Conservation (phyloP, 2,113 vertebrate genomes). For the Nettapus auritus region DNA sequence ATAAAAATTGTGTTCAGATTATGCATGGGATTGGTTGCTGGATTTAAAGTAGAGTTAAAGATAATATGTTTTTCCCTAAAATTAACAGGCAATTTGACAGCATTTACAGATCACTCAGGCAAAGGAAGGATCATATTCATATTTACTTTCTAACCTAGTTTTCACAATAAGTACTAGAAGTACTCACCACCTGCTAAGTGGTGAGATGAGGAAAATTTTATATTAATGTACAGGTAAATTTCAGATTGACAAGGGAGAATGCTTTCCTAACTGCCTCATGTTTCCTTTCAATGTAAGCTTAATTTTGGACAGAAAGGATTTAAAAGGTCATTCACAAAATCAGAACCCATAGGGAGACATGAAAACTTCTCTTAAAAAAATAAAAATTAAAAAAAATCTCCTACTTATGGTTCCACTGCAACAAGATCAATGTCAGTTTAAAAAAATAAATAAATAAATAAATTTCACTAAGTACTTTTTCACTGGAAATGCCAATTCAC, state of each 20-base stretch:
- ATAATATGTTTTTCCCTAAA: not conserved
- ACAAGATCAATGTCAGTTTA: not conserved
- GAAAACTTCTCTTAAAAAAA: not conserved
- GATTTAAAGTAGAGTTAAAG: conserved; percentile 41
- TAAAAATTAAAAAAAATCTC: not conserved
- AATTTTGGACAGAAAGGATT: conserved; percentile 10
- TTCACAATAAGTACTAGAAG: not conserved
- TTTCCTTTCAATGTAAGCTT: conserved; percentile 1
- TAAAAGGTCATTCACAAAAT: conserved; percentile 1
- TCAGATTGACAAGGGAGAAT: conserved; percentile 8
- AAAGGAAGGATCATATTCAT: conserved; percentile 40
- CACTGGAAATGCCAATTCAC: not conserved
- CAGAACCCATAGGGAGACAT: not conserved
- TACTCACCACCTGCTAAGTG: not conserved
- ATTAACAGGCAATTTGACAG: not conserved
- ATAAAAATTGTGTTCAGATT: conserved; percentile 10
- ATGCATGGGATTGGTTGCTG: not conserved
- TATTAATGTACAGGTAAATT: conserved; percentile 18
- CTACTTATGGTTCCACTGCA: not conserved
- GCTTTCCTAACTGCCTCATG: not conserved
- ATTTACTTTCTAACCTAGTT: conserved; percentile 34
- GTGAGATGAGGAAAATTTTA: not conserved
- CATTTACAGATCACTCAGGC: conserved; percentile 8
- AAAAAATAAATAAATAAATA: not conserved
- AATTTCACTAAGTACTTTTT: not conserved